phyloP scores from a whole-genome alignment of 1,140 invertebrate species.

The Arion vulgaris region DNA sequence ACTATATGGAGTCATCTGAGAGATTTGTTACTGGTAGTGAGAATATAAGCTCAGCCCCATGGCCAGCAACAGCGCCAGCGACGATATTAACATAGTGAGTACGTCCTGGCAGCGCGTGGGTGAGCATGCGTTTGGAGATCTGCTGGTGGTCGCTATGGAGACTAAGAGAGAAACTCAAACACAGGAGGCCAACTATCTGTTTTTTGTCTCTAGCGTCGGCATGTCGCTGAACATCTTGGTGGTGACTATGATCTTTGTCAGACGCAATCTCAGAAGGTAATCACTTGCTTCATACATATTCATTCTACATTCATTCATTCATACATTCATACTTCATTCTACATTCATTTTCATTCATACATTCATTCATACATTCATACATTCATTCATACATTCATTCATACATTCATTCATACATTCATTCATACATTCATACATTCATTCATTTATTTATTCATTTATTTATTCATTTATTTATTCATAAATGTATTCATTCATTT shows the following conservation, averaged over 20 bases:
- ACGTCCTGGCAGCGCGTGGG: background rate
- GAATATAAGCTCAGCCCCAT: background rate
- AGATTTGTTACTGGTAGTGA: background rate
- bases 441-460: too few species aligned
- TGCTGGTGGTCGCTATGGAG: constrained; percentile 29
- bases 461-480: too few species aligned
- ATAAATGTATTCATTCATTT: too few species aligned
- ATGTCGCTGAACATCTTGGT: constrained; percentile 68
- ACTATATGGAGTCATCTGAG: too few species aligned
- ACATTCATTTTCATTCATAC: too few species aligned
- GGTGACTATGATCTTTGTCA: constrained; percentile 58
- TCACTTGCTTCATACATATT: too few species aligned
- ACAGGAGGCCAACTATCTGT: constrained; percentile 70
- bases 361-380: too few species aligned
- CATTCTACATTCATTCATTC: too few species aligned
- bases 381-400: too few species aligned
- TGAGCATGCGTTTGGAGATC: constrained; percentile 3
- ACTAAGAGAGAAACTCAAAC: constrained; percentile 43
- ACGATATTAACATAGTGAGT: background rate
- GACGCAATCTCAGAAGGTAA: constrained; percentile 51
- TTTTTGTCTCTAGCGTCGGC: constrained; percentile 63
- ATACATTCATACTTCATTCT: too few species aligned
- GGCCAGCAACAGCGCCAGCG: background rate
- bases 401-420: too few species aligned
- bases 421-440: too few species aligned